Conservation (phyloP, 1,140 invertebrate genomes). For the Drosophila sechellia region DNA sequence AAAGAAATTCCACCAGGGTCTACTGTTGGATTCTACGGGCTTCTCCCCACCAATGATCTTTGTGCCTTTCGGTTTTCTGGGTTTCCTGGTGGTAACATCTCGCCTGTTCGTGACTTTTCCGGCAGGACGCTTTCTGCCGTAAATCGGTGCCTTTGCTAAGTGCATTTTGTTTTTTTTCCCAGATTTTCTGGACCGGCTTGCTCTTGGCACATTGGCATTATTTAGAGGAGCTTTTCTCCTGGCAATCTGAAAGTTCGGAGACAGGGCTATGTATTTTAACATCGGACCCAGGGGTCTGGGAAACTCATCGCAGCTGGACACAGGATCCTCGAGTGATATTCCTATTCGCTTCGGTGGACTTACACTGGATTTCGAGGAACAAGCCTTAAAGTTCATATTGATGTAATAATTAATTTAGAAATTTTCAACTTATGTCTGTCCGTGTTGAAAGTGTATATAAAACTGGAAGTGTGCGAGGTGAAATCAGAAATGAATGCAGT, state of each 20-base stretch:
- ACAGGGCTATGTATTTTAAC: no score
- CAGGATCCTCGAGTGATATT: background rate
- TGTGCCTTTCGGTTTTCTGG: background rate
- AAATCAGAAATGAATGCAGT: background rate
- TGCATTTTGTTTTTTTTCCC: background rate
- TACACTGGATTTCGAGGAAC: no score
- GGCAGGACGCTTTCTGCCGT: background rate
- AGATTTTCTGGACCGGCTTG: background rate
- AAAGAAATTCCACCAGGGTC: background rate
- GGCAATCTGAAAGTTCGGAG: background rate
- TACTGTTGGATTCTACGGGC: background rate
- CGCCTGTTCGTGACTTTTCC: background rate
- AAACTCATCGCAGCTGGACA: background rate
- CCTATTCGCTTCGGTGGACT: no score
- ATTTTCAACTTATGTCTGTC: no score
- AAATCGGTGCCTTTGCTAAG: background rate
- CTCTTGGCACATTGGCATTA: no score
- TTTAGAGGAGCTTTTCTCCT: no score
- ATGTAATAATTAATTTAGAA: no score
- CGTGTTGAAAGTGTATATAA: background rate
- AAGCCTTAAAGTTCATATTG: no score
- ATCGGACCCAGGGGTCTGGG: background rate
- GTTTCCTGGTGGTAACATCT: background rate
- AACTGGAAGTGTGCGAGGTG: background rate
- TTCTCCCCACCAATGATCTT: background rate